phyloP scores from a whole-genome alignment of 2,888 invertebrate genomes.

The Galeruca laticollis region DNA sequence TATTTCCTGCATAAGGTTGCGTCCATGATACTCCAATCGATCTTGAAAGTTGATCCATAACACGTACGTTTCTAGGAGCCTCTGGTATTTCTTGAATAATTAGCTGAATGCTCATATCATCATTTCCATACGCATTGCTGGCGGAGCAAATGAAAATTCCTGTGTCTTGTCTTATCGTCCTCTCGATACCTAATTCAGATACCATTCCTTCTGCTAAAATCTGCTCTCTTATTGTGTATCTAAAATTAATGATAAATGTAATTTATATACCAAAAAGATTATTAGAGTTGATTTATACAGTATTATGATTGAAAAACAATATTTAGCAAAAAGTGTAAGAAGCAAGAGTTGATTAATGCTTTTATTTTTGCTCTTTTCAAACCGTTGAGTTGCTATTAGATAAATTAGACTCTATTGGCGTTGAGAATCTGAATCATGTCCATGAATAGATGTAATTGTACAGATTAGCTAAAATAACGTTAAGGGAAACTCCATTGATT shows the following conservation, averaged over 20 bases:
- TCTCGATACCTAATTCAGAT: constrained; percentile 86
- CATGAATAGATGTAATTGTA: no score
- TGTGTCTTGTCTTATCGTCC: constrained; percentile 89
- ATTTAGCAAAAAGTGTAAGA: no score
- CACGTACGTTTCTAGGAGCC: constrained; percentile 86
- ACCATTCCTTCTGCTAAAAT: constrained; percentile 84
- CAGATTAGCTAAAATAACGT: no score
- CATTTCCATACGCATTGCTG: constrained; percentile 90
- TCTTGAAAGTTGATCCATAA: constrained; percentile 86
- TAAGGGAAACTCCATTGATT: no score
- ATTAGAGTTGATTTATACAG: no score
- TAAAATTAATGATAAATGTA: no score
- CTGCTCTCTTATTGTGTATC: constrained; percentile 83
- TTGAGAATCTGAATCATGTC: no score
- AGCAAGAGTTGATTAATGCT: no score
- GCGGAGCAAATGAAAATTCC: constrained; percentile 90
- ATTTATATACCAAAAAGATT: constrained; percentile 51
- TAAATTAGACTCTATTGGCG: no score
- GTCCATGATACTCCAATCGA: constrained; percentile 90
- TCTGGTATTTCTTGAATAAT: constrained; percentile 94
- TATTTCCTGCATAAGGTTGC: constrained; percentile 89
- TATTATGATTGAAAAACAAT: not conserved
- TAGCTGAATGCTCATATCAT: constrained; percentile 90
- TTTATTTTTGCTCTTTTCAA: no score
- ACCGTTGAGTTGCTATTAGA: no score